Evolutionary conservation across 1,140 invertebrate species (phyloP), one percentile per base, ranked within the genome.

Genomic region (Drosophila suzukii): DNA sequence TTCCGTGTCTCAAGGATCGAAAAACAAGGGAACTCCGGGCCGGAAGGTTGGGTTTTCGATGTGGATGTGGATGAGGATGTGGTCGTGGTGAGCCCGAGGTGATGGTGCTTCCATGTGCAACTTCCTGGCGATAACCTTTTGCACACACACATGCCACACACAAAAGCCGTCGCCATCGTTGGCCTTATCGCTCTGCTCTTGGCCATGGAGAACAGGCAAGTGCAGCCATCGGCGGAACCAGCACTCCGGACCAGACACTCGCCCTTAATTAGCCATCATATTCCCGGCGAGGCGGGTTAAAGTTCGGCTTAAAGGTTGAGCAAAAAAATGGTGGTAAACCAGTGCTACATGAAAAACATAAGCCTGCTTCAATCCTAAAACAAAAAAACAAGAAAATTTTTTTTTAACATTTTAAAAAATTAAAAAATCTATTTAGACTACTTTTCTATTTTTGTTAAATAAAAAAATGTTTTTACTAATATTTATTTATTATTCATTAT

Each of bases 51-150:
- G 46, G 43, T 47, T 65, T 68, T 43, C 10, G 15, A 44, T 43
- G 60, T 43, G 46, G 17, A 34, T 43, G 36, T 34, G 60, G 65
- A 12, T 43, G 70, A 60, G 59, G 55, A 34, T 53, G 70, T 73
- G 59, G 60, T 8, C 41, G 50, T 43, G 51, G 47, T 56, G 53
- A 65, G 63, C 65, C 51, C 44, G 49, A 54, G 60, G 51, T 55
- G 60, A 65, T 65, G 78, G 38, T 66, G 67, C 71, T 66, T 56
- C 75, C 83, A 86, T 89, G 83, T 76, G 83, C 84, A 77, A 66
- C 83, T 89, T 88, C 83, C 83, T 76, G 80, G 55, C 76, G 83
- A 89, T 88, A 88, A 83, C 79, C 84, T 74, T 70, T 84, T 43
- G 47, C 49, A 32, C 44, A 59, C 51, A 68, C 60, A 54, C 65